These are phyloP conservation scores for Chesias legatella DNA, from an alignment of 2,888 invertebrate genomes.

Conservation along the genomic window DNA sequence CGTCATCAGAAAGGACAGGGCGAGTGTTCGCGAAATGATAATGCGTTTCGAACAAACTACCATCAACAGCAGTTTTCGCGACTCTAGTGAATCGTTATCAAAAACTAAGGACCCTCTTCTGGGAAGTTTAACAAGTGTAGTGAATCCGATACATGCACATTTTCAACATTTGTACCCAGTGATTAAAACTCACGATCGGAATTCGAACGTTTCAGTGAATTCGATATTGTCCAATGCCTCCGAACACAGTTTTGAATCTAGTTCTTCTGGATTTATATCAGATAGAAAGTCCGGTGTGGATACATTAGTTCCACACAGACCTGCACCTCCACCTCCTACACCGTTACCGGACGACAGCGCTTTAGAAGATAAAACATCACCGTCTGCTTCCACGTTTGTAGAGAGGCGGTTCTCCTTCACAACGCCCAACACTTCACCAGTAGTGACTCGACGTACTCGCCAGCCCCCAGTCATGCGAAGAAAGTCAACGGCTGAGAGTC, in stretches of 20 bases:
- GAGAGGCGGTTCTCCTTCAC: slow-evolving; percentile 60
- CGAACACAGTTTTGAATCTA: slow-evolving; percentile 70
- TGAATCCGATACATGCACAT: slow-evolving; percentile 63
- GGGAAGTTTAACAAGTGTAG: slow-evolving; percentile 65
- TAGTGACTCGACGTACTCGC: slow-evolving; percentile 56
- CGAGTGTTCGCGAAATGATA: slow-evolving; percentile 69
- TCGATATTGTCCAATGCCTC: slow-evolving; percentile 72
- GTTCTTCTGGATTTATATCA: slow-evolving; percentile 73
- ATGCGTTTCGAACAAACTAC: slow-evolving; percentile 66
- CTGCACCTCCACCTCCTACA: slow-evolving; percentile 71
- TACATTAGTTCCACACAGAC: slow-evolving; percentile 57
- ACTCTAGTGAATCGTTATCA: slow-evolving; percentile 61
- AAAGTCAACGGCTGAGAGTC: slow-evolving; percentile 59
- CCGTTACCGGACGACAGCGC: slow-evolving; percentile 57
- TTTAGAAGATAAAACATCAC: slow-evolving; percentile 51
- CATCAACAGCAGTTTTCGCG: slow-evolving; percentile 45
- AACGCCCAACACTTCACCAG: slow-evolving; percentile 62
- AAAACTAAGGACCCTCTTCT: slow-evolving; percentile 53
- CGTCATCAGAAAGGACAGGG: slow-evolving; percentile 57
- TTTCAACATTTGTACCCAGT: slow-evolving; percentile 63
- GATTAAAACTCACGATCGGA: slow-evolving; percentile 62
- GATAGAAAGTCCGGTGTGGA: slow-evolving; percentile 62
- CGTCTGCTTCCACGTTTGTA: slow-evolving; percentile 37
- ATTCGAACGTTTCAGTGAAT: slow-evolving; percentile 74
- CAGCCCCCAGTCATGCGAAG: slow-evolving; percentile 71